Evolutionary conservation across 1,140 invertebrate species (phyloP).

Genomic region (Trichomalopsis sarcophagae): DNA sequence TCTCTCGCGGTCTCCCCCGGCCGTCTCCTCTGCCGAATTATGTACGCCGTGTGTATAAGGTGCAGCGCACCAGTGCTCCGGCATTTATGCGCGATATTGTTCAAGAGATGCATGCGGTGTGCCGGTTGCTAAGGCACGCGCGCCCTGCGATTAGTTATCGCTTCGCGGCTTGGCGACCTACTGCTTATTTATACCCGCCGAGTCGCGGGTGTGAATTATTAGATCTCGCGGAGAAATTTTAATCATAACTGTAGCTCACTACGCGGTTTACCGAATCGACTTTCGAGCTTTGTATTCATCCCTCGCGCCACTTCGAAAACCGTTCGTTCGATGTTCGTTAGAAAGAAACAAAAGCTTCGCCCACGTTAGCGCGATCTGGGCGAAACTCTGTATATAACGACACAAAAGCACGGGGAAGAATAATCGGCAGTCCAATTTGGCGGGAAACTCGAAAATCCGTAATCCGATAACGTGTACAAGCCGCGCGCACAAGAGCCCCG

Average conservation of each 20-base stretch:
- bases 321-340: background rate
- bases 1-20: background rate
- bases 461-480: background rate
- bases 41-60: background rate
- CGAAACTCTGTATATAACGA: background rate
- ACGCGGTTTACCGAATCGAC: background rate
- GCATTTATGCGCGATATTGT: conserved; percentile 16
- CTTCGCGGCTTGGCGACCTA: background rate
- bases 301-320: background rate
- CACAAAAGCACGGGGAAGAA: background rate
- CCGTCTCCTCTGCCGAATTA: background rate
- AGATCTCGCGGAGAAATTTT: background rate
- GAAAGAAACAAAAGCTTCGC: background rate
- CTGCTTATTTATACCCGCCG: background rate
- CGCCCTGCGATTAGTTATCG: background rate
- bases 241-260: background rate
- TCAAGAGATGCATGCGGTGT: background rate
- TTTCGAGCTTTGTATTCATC: background rate
- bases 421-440: background rate
- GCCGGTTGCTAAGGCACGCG: background rate
- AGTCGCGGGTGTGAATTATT: background rate
- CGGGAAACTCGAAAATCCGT: background rate
- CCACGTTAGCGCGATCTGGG: background rate
- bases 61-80: background rate
- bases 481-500: background rate